Percentiles rank a stretch among this genome's conserved stretches.
Conservation (phyloP, 1,140 invertebrate genomes). For the Ostrea denselamellosa region DNA sequence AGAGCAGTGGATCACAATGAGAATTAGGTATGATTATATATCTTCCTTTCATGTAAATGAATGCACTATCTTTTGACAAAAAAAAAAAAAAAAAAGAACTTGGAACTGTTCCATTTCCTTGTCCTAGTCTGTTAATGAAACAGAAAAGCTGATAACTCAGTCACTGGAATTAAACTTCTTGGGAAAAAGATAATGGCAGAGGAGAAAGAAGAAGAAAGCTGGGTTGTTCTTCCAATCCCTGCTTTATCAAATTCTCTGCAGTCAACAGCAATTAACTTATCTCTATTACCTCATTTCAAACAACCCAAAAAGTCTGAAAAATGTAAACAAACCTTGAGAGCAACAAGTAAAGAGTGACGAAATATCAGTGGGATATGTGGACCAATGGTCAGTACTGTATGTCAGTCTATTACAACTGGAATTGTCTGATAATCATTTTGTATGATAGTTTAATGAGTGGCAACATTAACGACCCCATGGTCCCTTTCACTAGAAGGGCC, state of each 20-base stretch:
- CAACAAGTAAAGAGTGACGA: background rate
- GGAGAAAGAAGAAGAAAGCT: background rate
- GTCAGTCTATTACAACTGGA: background rate
- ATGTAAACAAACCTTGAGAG: background rate
- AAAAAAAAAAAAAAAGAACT: background rate
- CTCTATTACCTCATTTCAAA: background rate
- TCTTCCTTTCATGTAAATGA: background rate
- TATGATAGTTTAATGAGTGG: background rate
- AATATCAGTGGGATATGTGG: background rate
- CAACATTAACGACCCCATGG: background rate
- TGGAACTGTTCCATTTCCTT: background rate
- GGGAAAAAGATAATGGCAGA: background rate
- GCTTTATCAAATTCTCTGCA: slow-evolving; percentile 13
- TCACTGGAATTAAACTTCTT: background rate
- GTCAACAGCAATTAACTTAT: background rate
- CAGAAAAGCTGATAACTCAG: background rate
- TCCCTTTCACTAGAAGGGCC: background rate
- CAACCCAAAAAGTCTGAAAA: background rate
- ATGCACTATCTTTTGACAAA: background rate
- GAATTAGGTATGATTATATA: no score
- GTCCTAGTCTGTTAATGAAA: background rate
- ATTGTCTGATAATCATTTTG: no score
- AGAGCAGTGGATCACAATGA: no score
- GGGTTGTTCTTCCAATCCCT: background rate
- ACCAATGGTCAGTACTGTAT: background rate